Base-by-base conservation (phyloP, 2,113 vertebrate species). In the Carassius gibelio region DNA sequence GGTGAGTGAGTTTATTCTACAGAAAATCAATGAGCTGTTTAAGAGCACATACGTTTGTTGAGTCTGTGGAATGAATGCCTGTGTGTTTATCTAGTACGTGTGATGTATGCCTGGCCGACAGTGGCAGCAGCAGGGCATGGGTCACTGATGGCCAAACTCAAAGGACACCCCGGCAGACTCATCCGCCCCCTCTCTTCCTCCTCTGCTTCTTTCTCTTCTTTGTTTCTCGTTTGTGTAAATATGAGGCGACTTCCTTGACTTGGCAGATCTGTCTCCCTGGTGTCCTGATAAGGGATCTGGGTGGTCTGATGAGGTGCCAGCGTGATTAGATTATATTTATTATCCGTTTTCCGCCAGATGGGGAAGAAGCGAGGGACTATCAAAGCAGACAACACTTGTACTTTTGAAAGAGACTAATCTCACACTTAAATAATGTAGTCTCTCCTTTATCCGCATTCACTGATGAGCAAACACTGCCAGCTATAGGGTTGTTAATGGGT, bases 51-150 rank as follows among this genome's bases (percentile, higher is more conserved):
- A 10, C 26, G 5, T 75, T 69, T 80, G 81, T 75, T 36, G 45
- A 66, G 66, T 82, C 62, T 82, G 30, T 42, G 68, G 13, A 7
- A 38, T 21, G 21, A 19, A 55, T 13, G 42, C 30, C 76, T 50
- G 59, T 83, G 81, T 86, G 84, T 89, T 87, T 89, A 87, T 89
- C 26, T 55, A 64, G 85, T 38, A 74, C 52, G 80, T 85, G 84
- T 86, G 84, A 84, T 86, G 52, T 84, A 91, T 91, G 92, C 91
- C 89, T 91, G 90, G 91, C 90, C 91, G 89, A 86, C 90, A 88
- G 91, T 90, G 87, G 86, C 88, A 89, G 89, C 88, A 88, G 90
- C 81, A 85, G 10, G 86, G 75, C 85, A 80, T 48, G 83, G 87
- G 88, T 89, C 80, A 4, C 82, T 81, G 88, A 83, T 79, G 87